phyloP scores from a whole-genome alignment of 1,140 invertebrate species.

The Pemphigus obesinymphae region DNA sequence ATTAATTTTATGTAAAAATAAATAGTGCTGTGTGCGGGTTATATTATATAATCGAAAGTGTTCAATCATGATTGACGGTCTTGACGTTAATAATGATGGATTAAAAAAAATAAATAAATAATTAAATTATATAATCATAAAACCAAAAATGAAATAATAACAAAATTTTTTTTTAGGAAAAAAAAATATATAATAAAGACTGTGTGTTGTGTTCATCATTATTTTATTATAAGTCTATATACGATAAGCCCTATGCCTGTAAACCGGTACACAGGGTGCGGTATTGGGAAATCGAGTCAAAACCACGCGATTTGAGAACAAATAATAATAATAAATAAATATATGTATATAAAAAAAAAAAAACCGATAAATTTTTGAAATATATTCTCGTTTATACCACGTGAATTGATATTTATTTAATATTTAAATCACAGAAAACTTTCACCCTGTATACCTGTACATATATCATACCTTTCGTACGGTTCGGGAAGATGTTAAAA shows the following conservation, averaged over 20 bases:
- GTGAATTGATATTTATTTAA: too few species aligned
- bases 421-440: too few species aligned
- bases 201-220: constrained; percentile 41
- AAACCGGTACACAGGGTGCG: not conserved
- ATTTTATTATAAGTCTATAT: constrained; percentile 22
- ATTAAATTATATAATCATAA: not conserved
- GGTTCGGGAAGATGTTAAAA: not conserved
- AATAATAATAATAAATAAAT: too few species aligned
- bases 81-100: constrained; percentile 37
- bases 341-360: too few species aligned
- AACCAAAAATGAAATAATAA: not conserved
- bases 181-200: not conserved
- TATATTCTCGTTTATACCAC: too few species aligned
- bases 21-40: not conserved
- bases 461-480: not conserved
- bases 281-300: too few species aligned
- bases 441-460: not conserved
- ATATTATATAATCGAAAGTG: constrained; percentile 22
- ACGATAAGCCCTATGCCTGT: not conserved
- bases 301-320: too few species aligned
- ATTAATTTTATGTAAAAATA: constrained; percentile 22
- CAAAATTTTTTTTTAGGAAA: not conserved
- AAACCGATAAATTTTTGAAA: too few species aligned
- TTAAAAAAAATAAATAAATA: not conserved
- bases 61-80: constrained; percentile 41